Percentiles rank a stretch among this genome's conserved stretches.
Evolutionary conservation across 2,888 invertebrate genomes (phyloP).

Genomic region (Troides oblongomaculatus): DNA sequence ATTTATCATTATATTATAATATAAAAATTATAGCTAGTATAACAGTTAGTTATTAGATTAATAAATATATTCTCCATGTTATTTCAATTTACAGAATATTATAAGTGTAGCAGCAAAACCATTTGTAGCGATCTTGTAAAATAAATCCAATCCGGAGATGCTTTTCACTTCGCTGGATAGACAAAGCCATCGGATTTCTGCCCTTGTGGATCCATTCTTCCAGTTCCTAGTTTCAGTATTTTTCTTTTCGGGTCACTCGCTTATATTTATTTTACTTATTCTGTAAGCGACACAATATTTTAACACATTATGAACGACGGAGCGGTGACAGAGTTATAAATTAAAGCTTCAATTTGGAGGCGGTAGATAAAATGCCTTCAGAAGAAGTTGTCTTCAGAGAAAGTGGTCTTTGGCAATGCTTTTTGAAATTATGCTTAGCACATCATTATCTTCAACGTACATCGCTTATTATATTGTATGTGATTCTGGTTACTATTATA

Average conservation of each 20-base stretch:
- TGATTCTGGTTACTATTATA: too few relatives aligned
- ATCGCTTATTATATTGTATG: too few relatives aligned
- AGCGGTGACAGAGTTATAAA: background rate
- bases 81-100: background rate
- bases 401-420: too few relatives aligned
- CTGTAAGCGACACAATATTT: background rate
- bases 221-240: conserved; percentile 3
- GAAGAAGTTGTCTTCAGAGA: too few relatives aligned
- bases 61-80: background rate
- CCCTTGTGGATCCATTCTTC: conserved; percentile 49
- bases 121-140: conserved; percentile 17
- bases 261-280: conserved; percentile 8
- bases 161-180: conserved; percentile 63
- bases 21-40: too few relatives aligned
- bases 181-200: conserved; percentile 48
- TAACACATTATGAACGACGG: background rate
- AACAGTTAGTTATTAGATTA: too few relatives aligned
- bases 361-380: too few relatives aligned
- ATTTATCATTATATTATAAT: too few relatives aligned
- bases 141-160: conserved; percentile 59
- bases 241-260: conserved; percentile 14
- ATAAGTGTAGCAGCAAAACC: conserved; percentile 3
- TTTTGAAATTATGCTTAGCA: too few relatives aligned
- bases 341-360: too few relatives aligned
- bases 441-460: too few relatives aligned